These are phyloP conservation scores for Apis florea DNA, from an alignment of 1,140 invertebrate genomes.

Conservation along the genomic window DNA sequence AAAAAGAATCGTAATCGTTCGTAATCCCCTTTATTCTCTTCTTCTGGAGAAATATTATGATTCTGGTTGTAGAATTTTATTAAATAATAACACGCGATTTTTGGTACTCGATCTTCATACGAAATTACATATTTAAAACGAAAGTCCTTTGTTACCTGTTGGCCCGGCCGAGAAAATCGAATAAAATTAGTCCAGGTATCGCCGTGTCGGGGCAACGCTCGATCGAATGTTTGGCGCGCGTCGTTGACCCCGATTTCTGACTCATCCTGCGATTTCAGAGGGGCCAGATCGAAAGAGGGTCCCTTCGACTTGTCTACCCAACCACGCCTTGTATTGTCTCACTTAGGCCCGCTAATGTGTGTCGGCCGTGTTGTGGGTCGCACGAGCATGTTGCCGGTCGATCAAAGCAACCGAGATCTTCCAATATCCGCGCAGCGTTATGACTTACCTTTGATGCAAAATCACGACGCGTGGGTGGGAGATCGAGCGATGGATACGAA, in stretches of 20 bases:
- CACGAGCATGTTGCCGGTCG: constrained; percentile 34
- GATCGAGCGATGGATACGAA: constrained; percentile 15
- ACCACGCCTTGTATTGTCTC: constrained; percentile 57
- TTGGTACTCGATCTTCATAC: background rate
- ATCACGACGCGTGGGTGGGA: constrained; percentile 47
- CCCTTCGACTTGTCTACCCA: constrained; percentile 26
- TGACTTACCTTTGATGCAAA: constrained; percentile 37
- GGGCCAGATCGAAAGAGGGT: constrained; percentile 45
- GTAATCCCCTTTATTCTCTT: no score
- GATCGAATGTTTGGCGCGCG: constrained; percentile 47
- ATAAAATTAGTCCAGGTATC: constrained; percentile 11
- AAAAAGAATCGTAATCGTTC: no score
- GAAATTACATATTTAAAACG: background rate
- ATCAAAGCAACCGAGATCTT: constrained; percentile 42
- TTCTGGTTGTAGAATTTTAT: no score
- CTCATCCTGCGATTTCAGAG: constrained; percentile 52
- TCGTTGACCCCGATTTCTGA: constrained; percentile 54
- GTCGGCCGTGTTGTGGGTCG: background rate
- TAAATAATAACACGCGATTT: no score
- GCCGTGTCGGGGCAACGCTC: constrained; percentile 40
- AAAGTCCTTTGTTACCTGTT: background rate
- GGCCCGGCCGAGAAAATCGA: background rate
- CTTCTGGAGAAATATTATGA: no score
- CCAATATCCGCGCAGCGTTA: constrained; percentile 39
- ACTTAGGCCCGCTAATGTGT: constrained; percentile 42